Conservation (phyloP, 2,888 invertebrate genomes). For the Branchipolynoe longqiensis region DNA sequence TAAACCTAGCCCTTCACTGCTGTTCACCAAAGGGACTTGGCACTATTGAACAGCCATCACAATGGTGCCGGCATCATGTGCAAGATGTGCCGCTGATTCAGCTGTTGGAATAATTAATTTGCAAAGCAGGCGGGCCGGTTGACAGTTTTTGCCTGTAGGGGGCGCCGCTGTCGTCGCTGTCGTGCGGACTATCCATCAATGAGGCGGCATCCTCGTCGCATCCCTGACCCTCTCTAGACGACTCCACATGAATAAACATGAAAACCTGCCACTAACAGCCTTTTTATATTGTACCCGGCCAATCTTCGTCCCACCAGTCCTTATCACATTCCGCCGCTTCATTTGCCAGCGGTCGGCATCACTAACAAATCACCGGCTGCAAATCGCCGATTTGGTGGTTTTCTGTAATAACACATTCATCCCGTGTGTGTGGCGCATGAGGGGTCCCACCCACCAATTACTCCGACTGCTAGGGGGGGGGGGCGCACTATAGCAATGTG, state of each 20-base stretch:
- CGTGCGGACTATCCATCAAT: constrained; percentile 1
- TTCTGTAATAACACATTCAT: no score
- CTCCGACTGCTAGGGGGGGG: no score
- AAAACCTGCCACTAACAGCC: neutral
- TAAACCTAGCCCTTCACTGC: no score
- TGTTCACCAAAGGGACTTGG: no score
- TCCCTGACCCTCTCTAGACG: neutral
- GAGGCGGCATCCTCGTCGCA: neutral
- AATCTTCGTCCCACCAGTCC: neutral
- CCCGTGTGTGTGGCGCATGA: no score
- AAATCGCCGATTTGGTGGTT: no score
- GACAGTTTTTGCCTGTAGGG: neutral
- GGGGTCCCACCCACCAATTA: no score
- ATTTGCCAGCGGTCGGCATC: no score
- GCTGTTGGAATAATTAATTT: constrained; percentile 20
- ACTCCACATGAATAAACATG: constrained; percentile 13
- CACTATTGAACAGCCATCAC: neutral
- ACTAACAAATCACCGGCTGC: no score
- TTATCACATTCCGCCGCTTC: constrained; percentile 39
- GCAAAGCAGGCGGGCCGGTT: neutral
- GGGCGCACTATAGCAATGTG: no score
- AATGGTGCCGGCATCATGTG: neutral
- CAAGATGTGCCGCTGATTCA: neutral
- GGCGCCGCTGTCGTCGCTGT: constrained; percentile 5
- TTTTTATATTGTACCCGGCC: neutral